Conservation (phyloP, 2,888 invertebrate species). For the Acanthosepion pharaonis region DNA sequence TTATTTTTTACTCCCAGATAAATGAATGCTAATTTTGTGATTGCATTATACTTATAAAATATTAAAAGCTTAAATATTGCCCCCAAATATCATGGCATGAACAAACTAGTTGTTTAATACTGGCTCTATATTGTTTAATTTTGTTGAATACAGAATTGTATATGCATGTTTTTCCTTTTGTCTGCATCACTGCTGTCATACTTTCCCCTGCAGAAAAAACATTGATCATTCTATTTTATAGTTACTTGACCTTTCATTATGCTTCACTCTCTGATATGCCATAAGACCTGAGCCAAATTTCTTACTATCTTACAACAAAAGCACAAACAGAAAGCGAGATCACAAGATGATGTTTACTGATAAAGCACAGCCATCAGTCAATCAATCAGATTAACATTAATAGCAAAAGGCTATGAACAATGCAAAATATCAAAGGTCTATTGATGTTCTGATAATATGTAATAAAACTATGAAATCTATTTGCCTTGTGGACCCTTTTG, state of each 20-base stretch:
- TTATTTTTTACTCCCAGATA: too few species aligned
- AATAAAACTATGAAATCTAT: background rate
- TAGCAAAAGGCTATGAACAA: background rate
- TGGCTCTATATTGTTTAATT: too few species aligned
- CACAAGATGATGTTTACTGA: constrained; percentile 4
- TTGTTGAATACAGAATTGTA: too few species aligned
- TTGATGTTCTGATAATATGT: background rate
- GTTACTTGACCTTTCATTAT: constrained; percentile 33
- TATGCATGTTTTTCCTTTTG: background rate
- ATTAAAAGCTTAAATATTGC: too few species aligned
- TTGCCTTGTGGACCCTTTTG: background rate
- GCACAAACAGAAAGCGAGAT: background rate
- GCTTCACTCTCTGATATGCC: background rate
- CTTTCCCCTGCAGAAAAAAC: background rate
- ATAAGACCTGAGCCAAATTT: background rate
- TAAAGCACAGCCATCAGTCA: background rate
- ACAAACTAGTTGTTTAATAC: too few species aligned
- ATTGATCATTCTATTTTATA: background rate
- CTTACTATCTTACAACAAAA: background rate
- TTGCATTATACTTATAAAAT: too few species aligned
- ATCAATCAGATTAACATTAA: background rate
- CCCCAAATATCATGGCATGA: too few species aligned
- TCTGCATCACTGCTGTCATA: background rate
- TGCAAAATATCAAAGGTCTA: background rate
- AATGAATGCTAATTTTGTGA: too few species aligned